These are phyloP conservation scores for Lasioglossum leucozonium DNA, from an alignment of 2,888 invertebrate genomes.

Conservation along the genomic window DNA sequence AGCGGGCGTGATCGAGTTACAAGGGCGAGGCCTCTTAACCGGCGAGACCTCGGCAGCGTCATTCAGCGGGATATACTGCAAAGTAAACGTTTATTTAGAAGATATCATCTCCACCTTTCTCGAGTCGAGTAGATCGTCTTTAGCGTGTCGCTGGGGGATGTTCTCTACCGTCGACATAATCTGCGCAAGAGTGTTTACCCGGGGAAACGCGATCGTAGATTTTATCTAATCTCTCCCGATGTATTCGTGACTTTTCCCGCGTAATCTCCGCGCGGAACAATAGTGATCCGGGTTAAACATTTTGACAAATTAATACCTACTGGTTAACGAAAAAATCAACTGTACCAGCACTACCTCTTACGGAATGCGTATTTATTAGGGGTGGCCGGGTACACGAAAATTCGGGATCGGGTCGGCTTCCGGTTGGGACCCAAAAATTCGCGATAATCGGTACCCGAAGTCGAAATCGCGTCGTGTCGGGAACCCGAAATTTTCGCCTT, in stretches of 20 bases:
- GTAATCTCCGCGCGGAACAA: conserved; percentile 32
- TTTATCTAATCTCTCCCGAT: conserved; percentile 73
- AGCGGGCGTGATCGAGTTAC: conserved; percentile 63
- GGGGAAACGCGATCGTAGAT: conserved; percentile 76
- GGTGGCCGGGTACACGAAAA: no score
- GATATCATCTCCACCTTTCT: conserved; percentile 77
- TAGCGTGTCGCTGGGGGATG: conserved; percentile 37
- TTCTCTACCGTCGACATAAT: conserved; percentile 69
- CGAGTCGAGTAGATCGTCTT: conserved; percentile 55
- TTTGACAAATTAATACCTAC: background rate
- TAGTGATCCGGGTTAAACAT: background rate
- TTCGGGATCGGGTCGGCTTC: no score
- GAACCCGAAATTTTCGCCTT: no score
- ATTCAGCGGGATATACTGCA: conserved; percentile 67
- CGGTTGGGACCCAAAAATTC: no score
- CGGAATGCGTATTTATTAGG: no score
- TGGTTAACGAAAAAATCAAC: background rate
- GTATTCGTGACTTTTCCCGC: conserved; percentile 45
- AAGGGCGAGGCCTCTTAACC: conserved; percentile 66
- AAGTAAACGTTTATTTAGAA: conserved; percentile 81
- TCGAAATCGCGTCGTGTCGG: no score
- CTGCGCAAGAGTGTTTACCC: conserved; percentile 77
- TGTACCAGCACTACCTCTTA: no score
- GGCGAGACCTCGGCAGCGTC: conserved; percentile 55
- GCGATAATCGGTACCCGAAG: no score